A percentile compares a stretch with the other conserved stretches of the same genome.
Evolutionary conservation across 2,797 vertebrate genomes (phyloP).

Genomic region (Hydrocynus forskahlii): DNA sequence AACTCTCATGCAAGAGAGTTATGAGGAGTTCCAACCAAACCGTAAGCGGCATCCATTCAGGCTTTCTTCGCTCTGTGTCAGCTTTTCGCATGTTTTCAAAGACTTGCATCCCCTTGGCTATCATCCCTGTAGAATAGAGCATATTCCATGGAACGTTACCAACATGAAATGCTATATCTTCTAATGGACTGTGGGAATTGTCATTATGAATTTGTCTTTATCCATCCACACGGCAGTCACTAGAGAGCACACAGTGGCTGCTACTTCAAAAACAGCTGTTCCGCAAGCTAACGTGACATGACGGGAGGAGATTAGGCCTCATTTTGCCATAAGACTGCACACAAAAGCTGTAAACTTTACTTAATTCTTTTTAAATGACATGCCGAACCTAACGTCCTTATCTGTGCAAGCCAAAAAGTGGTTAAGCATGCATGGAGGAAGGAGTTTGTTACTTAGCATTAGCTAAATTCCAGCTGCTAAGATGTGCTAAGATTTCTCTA

Average conservation of each 20-base stretch:
- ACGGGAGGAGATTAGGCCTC: background rate
- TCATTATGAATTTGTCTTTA: conserved; percentile 35
- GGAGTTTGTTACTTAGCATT: background rate
- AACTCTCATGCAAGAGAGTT: background rate
- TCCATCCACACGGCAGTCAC: background rate
- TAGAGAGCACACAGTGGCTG: background rate
- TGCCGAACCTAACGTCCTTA: background rate
- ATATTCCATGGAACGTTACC: conserved; percentile 33
- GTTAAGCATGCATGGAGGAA: background rate
- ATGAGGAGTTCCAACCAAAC: background rate
- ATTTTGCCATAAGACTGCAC: background rate
- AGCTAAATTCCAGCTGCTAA: background rate
- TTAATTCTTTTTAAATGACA: background rate
- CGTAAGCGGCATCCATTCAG: conserved; percentile 10
- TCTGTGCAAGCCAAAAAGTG: background rate
- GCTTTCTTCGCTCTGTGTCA: background rate
- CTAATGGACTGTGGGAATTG: conserved; percentile 34
- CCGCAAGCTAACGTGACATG: conserved; percentile 13
- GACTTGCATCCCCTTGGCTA: background rate
- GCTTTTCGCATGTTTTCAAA: conserved; percentile 20
- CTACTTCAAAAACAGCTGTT: conserved; percentile 2
- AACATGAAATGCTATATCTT: background rate
- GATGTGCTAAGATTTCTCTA: background rate
- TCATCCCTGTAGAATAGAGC: conserved; percentile 5
- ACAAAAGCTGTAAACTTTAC: background rate